Conservation (phyloP, 1,140 invertebrate genomes). For the Zaprionus camerounensis region DNA sequence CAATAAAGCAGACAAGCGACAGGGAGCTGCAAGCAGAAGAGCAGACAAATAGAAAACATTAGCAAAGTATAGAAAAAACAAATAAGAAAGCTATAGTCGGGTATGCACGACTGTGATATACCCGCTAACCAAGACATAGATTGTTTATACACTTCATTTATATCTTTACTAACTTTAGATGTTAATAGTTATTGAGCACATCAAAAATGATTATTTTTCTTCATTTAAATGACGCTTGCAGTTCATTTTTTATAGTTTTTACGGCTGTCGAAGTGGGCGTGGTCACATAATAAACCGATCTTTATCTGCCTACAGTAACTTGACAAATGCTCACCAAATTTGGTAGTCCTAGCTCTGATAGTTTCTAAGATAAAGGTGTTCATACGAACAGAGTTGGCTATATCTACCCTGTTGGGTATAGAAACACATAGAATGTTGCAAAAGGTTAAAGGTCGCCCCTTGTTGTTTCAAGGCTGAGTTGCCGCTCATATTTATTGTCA, state of each 20-base stretch:
- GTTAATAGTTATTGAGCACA: not conserved
- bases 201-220: fast-evolving
- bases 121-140: too few species aligned
- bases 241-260: not conserved
- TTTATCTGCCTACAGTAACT: too few species aligned
- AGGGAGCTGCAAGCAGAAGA: conserved; percentile 50
- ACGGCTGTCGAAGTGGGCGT: not conserved
- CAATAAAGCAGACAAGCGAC: conserved; percentile 58
- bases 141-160: too few species aligned
- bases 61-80: conserved; percentile 9
- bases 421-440: not conserved
- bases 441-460: conserved; percentile 51
- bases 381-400: too few species aligned
- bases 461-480: conserved; percentile 76
- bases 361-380: too few species aligned
- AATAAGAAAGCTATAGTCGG: not conserved
- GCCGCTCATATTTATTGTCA: conserved; percentile 53
- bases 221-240: not conserved
- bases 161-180: not conserved
- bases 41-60: conserved; percentile 27
- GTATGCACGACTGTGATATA: not conserved
- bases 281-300: not conserved
- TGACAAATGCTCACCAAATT: too few species aligned
- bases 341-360: too few species aligned
- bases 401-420: too few species aligned